Base-by-base conservation (phyloP, 2,113 vertebrate genomes). In the Engystomops pustulosus region DNA sequence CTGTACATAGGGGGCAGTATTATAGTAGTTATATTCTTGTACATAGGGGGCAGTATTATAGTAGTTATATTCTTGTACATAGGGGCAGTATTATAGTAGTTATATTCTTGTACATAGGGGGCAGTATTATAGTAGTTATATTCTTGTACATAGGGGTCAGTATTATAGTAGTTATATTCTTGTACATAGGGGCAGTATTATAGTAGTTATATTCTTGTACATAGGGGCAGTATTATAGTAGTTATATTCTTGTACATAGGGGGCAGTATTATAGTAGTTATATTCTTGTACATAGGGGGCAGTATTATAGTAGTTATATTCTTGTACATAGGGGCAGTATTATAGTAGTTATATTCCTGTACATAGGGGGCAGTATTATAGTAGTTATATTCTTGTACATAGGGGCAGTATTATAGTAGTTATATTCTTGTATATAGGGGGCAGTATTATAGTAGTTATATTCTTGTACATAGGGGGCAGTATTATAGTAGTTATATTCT, bases 261-360 rank as follows among this genome's bases (percentile, higher is more conserved):
- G 14, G 38, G 38, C 8, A 41, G 38, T 41, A 41, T 41, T 41
- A 41, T 41, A 41, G 38, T 41, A 62, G 58, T 15, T 30, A 62
- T 62, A 62, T 62, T 62, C 58, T 30, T 62, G 58, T 62, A 62
- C 23, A 62, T 62, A 62, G 58, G 58, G n/a, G 2, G 58, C 58
- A 62, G 58, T 62, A 62, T 62, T 62, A 62, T 62, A 62, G 58
- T 62, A 62, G 58, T 62, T 62, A 62, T 62, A 62, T 62, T 62
- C 58, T 30, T 62, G 58, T 62, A 62, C 23, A 62, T 62, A 62
- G 58, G 58, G 2, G 58, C 25, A 62, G 58, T 62, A 62, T 62
- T 62, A 27, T 30, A 62, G 58, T 62, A 62, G 23, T 62, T 62
- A 62, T 62, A 62, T 62, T 62, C 58, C 15, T 62, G 58, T 62